phyloP scores from a whole-genome alignment of 2,113 vertebrate species.

The Otus sunia region DNA sequence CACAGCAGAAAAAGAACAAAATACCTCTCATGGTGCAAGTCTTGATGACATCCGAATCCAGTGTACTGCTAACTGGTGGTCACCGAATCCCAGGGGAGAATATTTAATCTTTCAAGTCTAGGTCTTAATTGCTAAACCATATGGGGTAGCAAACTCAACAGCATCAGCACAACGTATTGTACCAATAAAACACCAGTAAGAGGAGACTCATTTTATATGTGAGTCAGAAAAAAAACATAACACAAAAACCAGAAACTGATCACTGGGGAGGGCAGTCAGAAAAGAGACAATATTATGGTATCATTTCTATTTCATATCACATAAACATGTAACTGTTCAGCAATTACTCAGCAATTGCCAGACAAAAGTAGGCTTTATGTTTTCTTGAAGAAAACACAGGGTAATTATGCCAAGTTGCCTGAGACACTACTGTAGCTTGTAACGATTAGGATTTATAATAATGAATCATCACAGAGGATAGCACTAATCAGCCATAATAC shows the following conservation, averaged over 20 bases:
- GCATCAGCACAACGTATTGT: neutral
- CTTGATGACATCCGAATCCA: neutral
- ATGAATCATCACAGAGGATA: constrained; percentile 9
- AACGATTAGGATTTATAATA: neutral
- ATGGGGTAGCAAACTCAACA: neutral
- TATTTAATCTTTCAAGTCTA: neutral
- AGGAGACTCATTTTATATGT: neutral
- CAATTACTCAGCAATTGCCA: constrained; percentile 4
- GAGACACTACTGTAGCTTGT: neutral
- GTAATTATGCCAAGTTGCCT: constrained; percentile 14
- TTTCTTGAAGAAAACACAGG: constrained; percentile 5
- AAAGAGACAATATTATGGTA: neutral
- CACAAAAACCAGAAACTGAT: neutral
- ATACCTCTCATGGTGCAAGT: rapidly evolving
- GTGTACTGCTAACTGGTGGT: neutral
- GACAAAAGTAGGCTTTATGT: constrained; percentile 26
- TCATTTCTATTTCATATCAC: neutral
- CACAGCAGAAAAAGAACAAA: neutral
- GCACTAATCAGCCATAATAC: neutral
- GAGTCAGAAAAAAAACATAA: neutral
- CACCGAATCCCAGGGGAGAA: neutral
- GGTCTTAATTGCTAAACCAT: neutral
- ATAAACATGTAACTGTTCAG: neutral
- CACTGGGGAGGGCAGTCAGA: neutral
- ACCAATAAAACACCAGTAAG: neutral